Evolutionary conservation across 2,113 vertebrate species (phyloP).

Genomic region (Megaleporinus macrocephalus): DNA sequence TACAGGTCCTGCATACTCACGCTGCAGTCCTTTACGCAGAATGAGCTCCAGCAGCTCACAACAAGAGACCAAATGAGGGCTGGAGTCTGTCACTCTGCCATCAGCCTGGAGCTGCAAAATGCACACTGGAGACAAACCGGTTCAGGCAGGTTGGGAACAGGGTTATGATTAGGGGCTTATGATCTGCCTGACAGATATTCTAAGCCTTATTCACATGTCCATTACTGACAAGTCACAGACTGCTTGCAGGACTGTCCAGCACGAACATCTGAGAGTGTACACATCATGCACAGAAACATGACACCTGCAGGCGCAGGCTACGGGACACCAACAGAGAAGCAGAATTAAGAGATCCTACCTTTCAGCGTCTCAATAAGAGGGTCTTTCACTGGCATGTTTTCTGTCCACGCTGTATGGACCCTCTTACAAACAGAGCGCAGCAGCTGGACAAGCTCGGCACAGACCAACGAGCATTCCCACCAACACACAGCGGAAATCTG

Average conservation of each 20-base stretch:
- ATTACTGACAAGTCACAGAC: no score
- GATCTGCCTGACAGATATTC: neutral
- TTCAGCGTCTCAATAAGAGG: constrained; percentile 82
- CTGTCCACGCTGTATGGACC: neutral
- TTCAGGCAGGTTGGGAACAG: neutral
- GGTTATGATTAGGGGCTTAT: constrained; percentile 1
- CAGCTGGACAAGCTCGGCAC: constrained; percentile 9
- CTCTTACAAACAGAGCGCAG: neutral
- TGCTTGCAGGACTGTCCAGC: neutral
- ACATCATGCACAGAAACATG: neutral
- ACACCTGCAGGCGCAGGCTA: no score
- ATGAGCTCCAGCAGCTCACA: constrained; percentile 85
- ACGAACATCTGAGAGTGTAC: no score
- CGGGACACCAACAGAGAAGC: neutral
- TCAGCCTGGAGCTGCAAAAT: constrained; percentile 78
- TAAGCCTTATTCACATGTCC: neutral
- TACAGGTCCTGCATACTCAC: constrained; percentile 71
- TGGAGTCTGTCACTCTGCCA: constrained; percentile 72
- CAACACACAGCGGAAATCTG: neutral
- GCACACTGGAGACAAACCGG: constrained; percentile 66
- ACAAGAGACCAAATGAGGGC: constrained; percentile 76
- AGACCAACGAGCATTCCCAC: constrained; percentile 20
- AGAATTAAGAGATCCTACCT: constrained; percentile 66
- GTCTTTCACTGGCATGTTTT: constrained; percentile 80
- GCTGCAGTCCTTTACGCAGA: constrained; percentile 84